Percentiles rank a stretch among this genome's conserved stretches.
Conservation (phyloP, 2,888 invertebrate genomes). For the Agrotis clavis region DNA sequence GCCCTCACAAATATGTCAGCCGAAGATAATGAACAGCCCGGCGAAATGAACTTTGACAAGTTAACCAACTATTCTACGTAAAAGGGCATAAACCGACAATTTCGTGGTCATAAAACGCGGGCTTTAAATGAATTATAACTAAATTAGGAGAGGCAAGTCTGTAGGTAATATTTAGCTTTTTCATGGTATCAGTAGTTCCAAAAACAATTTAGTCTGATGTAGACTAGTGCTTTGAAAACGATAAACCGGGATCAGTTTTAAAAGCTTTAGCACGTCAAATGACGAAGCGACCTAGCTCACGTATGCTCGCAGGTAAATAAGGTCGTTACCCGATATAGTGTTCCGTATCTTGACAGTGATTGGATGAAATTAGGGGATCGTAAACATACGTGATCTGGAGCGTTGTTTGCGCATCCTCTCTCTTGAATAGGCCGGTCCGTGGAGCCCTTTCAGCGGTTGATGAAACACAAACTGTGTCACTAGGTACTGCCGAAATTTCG, state of each 20-base stretch:
- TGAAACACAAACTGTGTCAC: constrained; percentile 90
- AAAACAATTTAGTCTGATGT: constrained; percentile 18
- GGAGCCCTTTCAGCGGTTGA: constrained; percentile 83
- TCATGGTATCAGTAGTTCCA: constrained; percentile 27
- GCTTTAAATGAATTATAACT: constrained; percentile 46
- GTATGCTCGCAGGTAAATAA: constrained; percentile 45
- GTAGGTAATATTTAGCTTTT: constrained; percentile 39
- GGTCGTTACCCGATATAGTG: constrained; percentile 42
- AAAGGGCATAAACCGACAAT: constrained; percentile 60
- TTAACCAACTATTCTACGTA: constrained; percentile 56
- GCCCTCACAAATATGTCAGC: constrained; percentile 82
- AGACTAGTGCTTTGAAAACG: constrained; percentile 11
- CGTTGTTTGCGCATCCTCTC: constrained; percentile 79
- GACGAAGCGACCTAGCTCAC: constrained; percentile 20
- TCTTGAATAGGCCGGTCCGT: constrained; percentile 77
- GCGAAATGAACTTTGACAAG: constrained; percentile 77
- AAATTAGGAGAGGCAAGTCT: constrained; percentile 48
- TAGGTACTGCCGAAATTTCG: constrained; percentile 83
- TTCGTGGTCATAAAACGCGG: constrained; percentile 49
- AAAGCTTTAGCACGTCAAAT: background rate
- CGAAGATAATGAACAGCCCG: constrained; percentile 83
- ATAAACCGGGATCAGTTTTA: constrained; percentile 11
- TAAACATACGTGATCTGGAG: constrained; percentile 79
- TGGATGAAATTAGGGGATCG: constrained; percentile 82
- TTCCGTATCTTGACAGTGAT: constrained; percentile 77